Percentiles rank a stretch among this genome's conserved stretches.
Evolutionary conservation across 2,113 vertebrate genomes (phyloP).

Genomic region (Cathartes aura): DNA sequence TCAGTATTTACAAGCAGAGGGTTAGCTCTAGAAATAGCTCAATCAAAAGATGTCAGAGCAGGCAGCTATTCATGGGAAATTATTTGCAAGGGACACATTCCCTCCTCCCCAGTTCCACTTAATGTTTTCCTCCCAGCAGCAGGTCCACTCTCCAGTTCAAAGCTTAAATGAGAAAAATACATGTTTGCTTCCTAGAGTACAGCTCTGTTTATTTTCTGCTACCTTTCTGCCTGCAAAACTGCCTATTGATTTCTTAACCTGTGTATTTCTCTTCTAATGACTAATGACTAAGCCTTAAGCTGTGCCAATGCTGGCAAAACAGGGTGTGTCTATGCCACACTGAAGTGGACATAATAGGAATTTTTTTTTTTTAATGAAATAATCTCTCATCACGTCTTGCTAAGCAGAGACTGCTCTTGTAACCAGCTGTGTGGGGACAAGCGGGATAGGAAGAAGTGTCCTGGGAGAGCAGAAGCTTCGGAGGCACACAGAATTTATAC

Average conservation of each 20-base stretch:
- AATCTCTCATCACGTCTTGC: not conserved
- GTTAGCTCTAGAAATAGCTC: slow-evolving; percentile 47
- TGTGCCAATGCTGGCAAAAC: not conserved
- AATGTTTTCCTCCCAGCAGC: not conserved
- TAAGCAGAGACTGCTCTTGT: not conserved
- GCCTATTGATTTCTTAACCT: not conserved
- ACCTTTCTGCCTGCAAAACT: slow-evolving; percentile 15
- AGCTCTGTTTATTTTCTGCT: slow-evolving; percentile 16
- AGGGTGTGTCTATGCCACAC: not conserved
- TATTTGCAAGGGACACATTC: not conserved
- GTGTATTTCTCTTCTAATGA: slow-evolving; percentile 6
- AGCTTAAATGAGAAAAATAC: not conserved
- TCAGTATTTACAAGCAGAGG: slow-evolving; percentile 38
- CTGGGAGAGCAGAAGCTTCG: not conserved
- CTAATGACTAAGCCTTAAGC: not conserved
- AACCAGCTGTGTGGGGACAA: not conserved
- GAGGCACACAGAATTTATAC: not conserved
- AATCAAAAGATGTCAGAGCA: slow-evolving; percentile 22
- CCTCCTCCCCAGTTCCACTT: not conserved
- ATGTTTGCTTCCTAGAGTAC: not conserved
- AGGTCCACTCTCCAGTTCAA: slow-evolving; percentile 1
- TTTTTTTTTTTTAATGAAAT: not conserved
- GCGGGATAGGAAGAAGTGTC: not conserved
- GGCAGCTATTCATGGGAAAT: not conserved
- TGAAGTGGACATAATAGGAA: not conserved